These are phyloP conservation scores for Sicus ferrugineus DNA, from an alignment of 2,888 invertebrate species.

Conservation along the genomic window DNA sequence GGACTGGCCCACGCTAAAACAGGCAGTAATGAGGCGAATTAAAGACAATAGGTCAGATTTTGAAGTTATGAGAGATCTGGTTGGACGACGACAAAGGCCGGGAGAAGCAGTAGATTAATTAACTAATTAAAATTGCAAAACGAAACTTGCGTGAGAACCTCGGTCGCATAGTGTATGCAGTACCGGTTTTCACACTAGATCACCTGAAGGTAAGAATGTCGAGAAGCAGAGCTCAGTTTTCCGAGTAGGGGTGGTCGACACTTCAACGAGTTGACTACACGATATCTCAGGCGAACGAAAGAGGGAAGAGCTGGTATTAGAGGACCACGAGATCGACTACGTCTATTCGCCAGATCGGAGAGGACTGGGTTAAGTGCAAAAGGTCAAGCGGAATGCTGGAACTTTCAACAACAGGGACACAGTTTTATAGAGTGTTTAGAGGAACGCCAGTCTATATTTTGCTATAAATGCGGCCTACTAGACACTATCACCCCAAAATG, in stretches of 20 bases:
- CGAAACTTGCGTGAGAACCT: slow-evolving; percentile 4
- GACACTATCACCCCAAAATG: background rate
- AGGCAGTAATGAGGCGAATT: background rate
- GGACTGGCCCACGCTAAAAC: background rate
- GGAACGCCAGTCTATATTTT: background rate
- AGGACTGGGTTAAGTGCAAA: no score
- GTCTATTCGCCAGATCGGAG: no score
- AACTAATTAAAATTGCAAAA: slow-evolving; percentile 20
- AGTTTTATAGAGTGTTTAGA: background rate
- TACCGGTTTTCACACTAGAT: background rate
- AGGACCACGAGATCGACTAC: no score
- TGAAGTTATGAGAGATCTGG: slow-evolving; percentile 22
- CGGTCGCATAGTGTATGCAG: slow-evolving; percentile 13
- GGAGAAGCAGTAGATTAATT: slow-evolving; percentile 20
- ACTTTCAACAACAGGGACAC: background rate
- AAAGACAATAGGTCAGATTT: slow-evolving; percentile 16
- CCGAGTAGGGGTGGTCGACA: no score
- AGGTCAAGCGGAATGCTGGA: no score
- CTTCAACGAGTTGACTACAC: no score
- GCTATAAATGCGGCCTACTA: background rate
- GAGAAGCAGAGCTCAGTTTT: no score
- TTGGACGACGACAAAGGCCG: slow-evolving; percentile 14
- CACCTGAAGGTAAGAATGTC: slow-evolving; percentile 1
- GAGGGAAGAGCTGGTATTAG: no score
- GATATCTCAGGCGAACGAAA: no score